Percentiles rank a stretch among this genome's conserved stretches.
These are phyloP conservation scores for Habropoda laboriosa DNA, from an alignment of 1,140 invertebrate genomes.

Conservation along the genomic window DNA sequence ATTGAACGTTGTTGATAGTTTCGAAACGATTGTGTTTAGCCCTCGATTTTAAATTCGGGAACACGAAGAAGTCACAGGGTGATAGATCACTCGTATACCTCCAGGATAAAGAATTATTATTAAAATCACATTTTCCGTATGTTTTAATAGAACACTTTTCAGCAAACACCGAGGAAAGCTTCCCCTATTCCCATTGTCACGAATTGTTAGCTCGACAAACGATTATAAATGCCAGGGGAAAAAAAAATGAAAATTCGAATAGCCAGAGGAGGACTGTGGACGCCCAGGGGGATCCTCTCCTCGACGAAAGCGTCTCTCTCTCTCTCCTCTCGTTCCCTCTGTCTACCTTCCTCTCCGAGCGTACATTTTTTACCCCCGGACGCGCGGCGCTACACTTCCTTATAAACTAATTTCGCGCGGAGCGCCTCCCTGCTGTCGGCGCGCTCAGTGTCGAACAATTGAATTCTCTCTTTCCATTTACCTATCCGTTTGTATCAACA, in stretches of 20 bases:
- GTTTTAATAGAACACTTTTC: too few relatives aligned
- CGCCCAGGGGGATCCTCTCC: constrained; percentile 33
- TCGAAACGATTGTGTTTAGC: too few relatives aligned
- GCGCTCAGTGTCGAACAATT: constrained; percentile 78
- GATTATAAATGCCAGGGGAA: constrained; percentile 4
- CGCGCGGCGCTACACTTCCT: constrained; percentile 74
- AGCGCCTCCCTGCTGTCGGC: constrained; percentile 52
- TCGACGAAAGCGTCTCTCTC: constrained; percentile 12
- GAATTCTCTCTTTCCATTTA: constrained; percentile 83
- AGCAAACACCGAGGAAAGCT: neutral
- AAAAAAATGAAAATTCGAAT: constrained; percentile 33
- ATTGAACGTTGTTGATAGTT: too few relatives aligned
- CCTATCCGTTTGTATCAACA: constrained; percentile 83
- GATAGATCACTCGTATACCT: too few relatives aligned
- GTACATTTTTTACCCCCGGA: constrained; percentile 61
- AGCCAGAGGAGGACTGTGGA: neutral
- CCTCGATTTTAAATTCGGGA: too few relatives aligned
- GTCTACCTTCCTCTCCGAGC: neutral
- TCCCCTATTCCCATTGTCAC: neutral
- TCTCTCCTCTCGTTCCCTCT: neutral
- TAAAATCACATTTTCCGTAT: too few relatives aligned
- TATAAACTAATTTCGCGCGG: constrained; percentile 81
- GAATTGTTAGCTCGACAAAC: neutral
- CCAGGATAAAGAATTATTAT: too few relatives aligned
- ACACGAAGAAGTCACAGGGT: too few relatives aligned